Base-by-base conservation (phyloP, 2,113 vertebrate species). In the Lates calcarifer region DNA sequence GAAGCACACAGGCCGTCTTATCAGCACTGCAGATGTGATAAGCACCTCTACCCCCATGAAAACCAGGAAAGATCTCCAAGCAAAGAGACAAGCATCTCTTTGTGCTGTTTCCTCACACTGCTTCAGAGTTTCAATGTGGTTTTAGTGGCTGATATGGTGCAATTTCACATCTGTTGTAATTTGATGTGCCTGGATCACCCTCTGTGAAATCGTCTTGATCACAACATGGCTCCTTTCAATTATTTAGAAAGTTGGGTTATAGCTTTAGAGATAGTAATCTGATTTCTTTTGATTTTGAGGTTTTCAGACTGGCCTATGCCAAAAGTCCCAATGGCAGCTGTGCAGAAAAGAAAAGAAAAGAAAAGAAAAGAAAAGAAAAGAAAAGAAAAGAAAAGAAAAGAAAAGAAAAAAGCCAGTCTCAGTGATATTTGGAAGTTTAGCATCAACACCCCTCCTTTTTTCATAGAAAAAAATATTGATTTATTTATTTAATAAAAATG, bases 111-210 rank as follows among this genome's bases (percentile, higher is more conserved):
- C 84, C 69, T 72, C 78, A 28, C 84, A 85, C 88, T 31, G 84
- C 83, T 81, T 88, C 83, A 58, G 85, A 85, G 84, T 83, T 89
- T 93, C 91, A 89, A 90, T 90, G 89, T 60, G 41, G 84, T 79
- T 90, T 92, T 87, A 84, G 86, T 73, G 86, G 90, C 87, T 87
- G 83, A 91, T 88, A 84, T 79, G 85, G 86, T 89, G 92, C 88
- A 92, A 90, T 93, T 93, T 92, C 90, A 90, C 93, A 92, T 93
- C 91, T 93, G 92, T 92, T 93, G 90, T 92, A 92, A 93, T 92
- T 91, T 92, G 90, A 93, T 91, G 91, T 90, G 87, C 85, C 75
- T 74, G 86, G 87, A 93, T 93, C 89, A 86, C 90, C 86, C 92
- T 82, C 84, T 92, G 92, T 93, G 89, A 93, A 92, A 94, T 93